phyloP scores from a whole-genome alignment of 1,140 invertebrate genomes.

The Drosophila erecta region DNA sequence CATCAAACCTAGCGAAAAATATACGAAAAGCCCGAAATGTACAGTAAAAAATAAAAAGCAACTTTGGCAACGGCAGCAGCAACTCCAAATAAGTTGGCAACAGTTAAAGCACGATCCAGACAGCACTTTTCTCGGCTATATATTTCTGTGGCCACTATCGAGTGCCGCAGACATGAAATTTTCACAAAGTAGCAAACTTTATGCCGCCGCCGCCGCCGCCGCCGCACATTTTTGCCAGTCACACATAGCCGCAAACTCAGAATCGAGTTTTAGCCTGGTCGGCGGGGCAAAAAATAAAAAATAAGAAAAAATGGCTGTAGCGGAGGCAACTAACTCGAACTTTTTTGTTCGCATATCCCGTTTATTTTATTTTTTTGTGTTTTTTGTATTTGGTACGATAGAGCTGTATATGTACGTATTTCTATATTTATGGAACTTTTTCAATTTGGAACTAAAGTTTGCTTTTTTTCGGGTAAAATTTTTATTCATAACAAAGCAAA shows the following conservation, averaged over 20 bases:
- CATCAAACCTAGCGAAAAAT: slow-evolving; percentile 46
- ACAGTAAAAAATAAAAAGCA: neutral
- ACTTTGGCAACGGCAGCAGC: slow-evolving; percentile 36
- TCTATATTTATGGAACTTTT: slow-evolving; percentile 83
- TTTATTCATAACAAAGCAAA: slow-evolving; percentile 80
- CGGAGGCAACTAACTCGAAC: slow-evolving; percentile 53
- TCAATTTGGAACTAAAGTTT: slow-evolving; percentile 83
- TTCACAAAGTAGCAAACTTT: slow-evolving; percentile 80
- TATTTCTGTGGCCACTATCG: slow-evolving; percentile 77
- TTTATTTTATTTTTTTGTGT: slow-evolving; percentile 3
- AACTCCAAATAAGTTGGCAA: slow-evolving; percentile 66
- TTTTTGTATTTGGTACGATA: neutral
- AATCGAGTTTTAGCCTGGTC: slow-evolving; percentile 69
- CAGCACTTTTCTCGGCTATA: slow-evolving; percentile 40
- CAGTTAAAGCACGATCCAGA: slow-evolving; percentile 64
- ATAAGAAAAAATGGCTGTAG: slow-evolving; percentile 17
- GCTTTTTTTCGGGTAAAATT: slow-evolving; percentile 67
- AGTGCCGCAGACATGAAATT: slow-evolving; percentile 79
- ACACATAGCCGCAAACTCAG: slow-evolving; percentile 21
- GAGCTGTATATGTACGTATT: slow-evolving; percentile 51
- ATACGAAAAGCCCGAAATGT: slow-evolving; percentile 12
- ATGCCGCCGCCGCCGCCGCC: slow-evolving; percentile 60
- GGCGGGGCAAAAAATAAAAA: slow-evolving; percentile 41
- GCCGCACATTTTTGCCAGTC: slow-evolving; percentile 52
- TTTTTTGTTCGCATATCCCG: slow-evolving; percentile 56